Conservation (phyloP, 2,113 vertebrate species). For the Urocolius indicus region DNA sequence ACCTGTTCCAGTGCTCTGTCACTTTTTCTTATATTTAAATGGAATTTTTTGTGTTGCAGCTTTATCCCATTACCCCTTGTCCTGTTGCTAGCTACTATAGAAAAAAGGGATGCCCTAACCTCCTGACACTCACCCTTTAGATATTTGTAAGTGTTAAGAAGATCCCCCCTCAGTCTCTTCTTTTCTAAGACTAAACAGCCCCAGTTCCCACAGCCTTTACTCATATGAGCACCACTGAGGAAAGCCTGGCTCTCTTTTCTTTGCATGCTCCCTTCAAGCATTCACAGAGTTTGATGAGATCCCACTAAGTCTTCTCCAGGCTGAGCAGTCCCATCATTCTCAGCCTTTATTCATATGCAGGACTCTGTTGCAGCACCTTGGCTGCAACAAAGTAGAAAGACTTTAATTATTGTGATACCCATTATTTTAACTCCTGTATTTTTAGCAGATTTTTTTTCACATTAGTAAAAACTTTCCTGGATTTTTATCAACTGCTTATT, state of each 20-base stretch:
- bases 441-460: neutral
- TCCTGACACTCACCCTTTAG: too few species aligned
- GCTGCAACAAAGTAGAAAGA: neutral
- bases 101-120: too few species aligned
- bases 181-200: too few species aligned
- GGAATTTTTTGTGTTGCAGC: too few species aligned
- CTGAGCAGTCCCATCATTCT: neutral
- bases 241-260: neutral
- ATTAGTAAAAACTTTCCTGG: neutral
- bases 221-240: neutral
- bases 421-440: neutral
- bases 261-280: neutral
- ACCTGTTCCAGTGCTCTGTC: too few species aligned
- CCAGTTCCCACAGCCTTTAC: too few species aligned
- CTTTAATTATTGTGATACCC: neutral
- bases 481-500: slow-evolving; percentile 19
- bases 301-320: neutral
- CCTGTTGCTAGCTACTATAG: too few species aligned
- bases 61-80: too few species aligned
- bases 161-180: too few species aligned
- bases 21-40: too few species aligned
- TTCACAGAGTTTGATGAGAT: neutral
- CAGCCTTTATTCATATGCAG: neutral
- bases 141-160: too few species aligned
- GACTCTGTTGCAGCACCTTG: neutral